Percentiles rank a stretch among this genome's conserved stretches.
Evolutionary conservation across 2,113 vertebrate species (phyloP).

Genomic region (Lophochroa leadbeateri): DNA sequence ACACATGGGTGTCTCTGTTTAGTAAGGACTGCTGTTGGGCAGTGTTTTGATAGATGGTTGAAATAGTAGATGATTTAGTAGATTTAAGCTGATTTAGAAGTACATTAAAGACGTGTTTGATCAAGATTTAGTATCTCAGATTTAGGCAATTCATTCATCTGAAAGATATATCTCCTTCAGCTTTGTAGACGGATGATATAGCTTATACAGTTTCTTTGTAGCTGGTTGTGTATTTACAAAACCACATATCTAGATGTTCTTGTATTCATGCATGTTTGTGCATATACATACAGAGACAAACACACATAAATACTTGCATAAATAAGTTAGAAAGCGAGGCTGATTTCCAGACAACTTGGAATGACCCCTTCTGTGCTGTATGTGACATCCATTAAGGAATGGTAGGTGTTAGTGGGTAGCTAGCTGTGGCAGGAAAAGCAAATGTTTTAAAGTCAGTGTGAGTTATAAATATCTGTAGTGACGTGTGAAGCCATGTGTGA

Average conservation of each 20-base stretch:
- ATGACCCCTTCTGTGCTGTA: background rate
- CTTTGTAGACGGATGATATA: background rate
- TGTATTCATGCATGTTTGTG: background rate
- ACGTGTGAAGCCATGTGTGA: background rate
- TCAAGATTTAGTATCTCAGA: background rate
- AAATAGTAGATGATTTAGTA: background rate
- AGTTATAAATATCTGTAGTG: background rate
- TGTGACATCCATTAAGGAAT: background rate
- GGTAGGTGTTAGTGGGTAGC: background rate
- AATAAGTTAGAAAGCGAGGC: background rate
- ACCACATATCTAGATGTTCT: background rate
- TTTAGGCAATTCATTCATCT: background rate
- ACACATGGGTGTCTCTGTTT: background rate
- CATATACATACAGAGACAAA: too few relatives aligned
- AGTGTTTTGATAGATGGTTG: background rate
- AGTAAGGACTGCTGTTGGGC: background rate
- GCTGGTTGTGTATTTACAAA: background rate
- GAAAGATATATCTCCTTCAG: background rate
- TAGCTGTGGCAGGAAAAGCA: background rate
- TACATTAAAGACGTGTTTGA: fast-evolving
- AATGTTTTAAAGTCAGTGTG: background rate
- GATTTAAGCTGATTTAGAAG: background rate
- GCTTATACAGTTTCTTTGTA: background rate
- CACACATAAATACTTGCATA: background rate
- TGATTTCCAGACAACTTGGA: background rate